phyloP scores from a whole-genome alignment of 2,113 vertebrate species.

The Pomatostomus ruficeps region DNA sequence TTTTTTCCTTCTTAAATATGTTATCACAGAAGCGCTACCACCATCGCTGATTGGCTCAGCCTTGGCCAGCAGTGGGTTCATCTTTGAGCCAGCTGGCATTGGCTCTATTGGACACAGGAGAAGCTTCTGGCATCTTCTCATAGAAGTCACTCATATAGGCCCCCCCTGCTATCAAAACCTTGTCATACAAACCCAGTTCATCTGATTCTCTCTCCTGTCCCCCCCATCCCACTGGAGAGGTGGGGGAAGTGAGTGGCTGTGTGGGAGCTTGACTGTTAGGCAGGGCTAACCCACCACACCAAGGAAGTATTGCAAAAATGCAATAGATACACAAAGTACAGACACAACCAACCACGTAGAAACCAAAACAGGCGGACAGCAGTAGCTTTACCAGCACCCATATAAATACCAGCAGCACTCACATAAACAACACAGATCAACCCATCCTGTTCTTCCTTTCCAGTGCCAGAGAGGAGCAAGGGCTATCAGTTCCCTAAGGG shows the following conservation, averaged over 20 bases:
- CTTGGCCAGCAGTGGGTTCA: neutral
- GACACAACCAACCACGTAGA: neutral
- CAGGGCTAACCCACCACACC: neutral
- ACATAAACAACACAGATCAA: neutral
- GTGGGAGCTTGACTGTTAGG: neutral
- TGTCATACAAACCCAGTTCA: neutral
- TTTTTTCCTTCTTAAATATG: neutral
- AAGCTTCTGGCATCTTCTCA: neutral
- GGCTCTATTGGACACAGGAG: neutral
- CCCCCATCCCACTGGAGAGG: neutral
- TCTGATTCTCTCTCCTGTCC: neutral
- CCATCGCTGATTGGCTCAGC: neutral
- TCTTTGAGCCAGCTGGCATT: neutral
- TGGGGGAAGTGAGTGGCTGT: neutral
- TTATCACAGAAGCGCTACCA: neutral
- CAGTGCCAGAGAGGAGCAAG: neutral
- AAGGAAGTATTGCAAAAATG: neutral
- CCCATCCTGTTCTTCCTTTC: neutral
- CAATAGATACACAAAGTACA: neutral
- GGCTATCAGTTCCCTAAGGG: neutral
- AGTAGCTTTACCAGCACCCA: neutral
- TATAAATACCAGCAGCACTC: neutral
- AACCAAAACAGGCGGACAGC: neutral
- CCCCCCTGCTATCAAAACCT: neutral
- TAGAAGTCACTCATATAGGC: neutral